Base-by-base conservation (phyloP, 2,797 vertebrate genomes). In the Cynodonichthys magdalenae region DNA sequence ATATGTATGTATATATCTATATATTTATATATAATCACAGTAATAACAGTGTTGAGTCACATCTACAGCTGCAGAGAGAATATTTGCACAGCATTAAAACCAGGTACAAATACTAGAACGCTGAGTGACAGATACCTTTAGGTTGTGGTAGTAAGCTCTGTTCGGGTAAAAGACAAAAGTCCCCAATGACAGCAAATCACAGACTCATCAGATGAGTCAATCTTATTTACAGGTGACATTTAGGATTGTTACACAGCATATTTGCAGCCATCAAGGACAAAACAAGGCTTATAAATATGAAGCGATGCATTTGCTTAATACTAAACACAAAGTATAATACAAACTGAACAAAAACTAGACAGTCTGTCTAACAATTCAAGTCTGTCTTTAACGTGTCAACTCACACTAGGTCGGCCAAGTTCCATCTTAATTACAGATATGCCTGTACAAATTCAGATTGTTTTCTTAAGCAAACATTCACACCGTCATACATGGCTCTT, bases 381-480 rank as follows among this genome's bases (percentile, higher is more conserved):
- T 66, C 27, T 28, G 46, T 20, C 39, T 53, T 24, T 24, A 63
- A 63, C 5, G 0, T 1, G n/a, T 28, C n/a, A 27, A 36, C 59
- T 64, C 46, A 62, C 55, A 61, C 49, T 18, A 64, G 17, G 18
- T 59, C 57, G 63, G 28, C 49, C 41, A 49, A 29, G 53, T 73
- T 3, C 52, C 45, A 70, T 56, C 17, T 64, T 47, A 34, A 44
- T 39, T 6, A 59, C 52, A 58, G 18, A 19, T 39, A 19, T 6
- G 64, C 18, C 57, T 34, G 8, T 1, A 20, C 54, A 46, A n/a
- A 64, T 74, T 46, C 69, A 77, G 8, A 39, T 12, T 31, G 29
- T 39, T 39, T 36, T 11, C 11, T 12, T 11, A 75, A 64, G 56
- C 76, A 79, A 78, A 90, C 86, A 89, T 86, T 87, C 87, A 87